phyloP scores from a whole-genome alignment of 2,797 vertebrate genomes.

The Hemibagrus guttatus region DNA sequence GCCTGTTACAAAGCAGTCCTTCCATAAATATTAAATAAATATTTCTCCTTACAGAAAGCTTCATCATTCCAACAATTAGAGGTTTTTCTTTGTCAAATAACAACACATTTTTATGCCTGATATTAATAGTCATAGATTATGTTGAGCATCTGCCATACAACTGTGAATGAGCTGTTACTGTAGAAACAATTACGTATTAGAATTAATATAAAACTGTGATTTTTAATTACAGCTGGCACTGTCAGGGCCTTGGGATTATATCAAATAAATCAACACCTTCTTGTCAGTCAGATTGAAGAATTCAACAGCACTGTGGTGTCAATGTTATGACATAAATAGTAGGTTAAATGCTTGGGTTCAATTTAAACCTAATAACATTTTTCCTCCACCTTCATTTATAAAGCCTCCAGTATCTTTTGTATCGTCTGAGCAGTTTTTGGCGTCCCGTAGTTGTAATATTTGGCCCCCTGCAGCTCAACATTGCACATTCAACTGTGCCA shows the following conservation, averaged over 20 bases:
- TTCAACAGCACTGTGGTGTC: background rate
- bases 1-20: background rate
- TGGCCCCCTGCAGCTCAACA: slow-evolving; percentile 1
- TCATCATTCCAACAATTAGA: background rate
- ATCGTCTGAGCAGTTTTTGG: background rate
- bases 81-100: background rate
- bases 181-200: background rate
- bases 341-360: background rate
- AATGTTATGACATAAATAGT: background rate
- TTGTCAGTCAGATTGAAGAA: background rate
- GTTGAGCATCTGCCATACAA: background rate
- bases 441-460: background rate
- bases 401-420: background rate
- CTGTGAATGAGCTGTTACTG: background rate
- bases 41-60: background rate
- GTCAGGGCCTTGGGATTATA: background rate
- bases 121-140: background rate
- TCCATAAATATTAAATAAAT: background rate
- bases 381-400: background rate
- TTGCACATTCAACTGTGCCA: background rate
- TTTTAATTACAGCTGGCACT: slow-evolving; percentile 13
- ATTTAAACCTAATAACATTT: background rate
- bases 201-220: slow-evolving; percentile 4
- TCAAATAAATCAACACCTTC: background rate
- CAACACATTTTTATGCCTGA: background rate